Conservation (phyloP, 2,113 vertebrate species). For the Hipposideros armiger region DNA sequence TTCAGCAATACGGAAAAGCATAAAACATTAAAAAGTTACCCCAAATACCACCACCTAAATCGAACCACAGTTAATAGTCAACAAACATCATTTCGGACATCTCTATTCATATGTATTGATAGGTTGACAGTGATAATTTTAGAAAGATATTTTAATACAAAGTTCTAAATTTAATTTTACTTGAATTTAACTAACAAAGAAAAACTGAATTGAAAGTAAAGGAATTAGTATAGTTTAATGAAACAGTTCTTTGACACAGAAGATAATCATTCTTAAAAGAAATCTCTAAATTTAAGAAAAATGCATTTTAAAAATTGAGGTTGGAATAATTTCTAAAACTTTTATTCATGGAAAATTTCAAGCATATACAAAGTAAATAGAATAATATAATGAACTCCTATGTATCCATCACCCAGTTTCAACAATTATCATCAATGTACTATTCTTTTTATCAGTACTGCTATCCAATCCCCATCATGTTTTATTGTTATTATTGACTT, state of each 20-base stretch:
- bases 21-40: neutral
- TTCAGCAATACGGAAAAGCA: constrained; percentile 18
- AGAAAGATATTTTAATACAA: neutral
- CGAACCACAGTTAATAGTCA: neutral
- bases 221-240: neutral
- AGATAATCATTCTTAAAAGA: constrained; percentile 41
- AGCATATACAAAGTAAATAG: neutral
- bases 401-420: neutral
- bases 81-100: neutral
- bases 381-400: neutral
- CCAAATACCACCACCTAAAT: neutral
- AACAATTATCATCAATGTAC: neutral
- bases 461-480: neutral
- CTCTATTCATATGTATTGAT: neutral
- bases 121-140: neutral
- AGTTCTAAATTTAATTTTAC: constrained; percentile 51
- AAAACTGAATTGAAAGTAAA: constrained; percentile 37
- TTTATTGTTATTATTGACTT: neutral
- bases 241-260: constrained; percentile 46
- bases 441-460: neutral
- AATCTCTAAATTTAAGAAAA: constrained; percentile 48
- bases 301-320: neutral
- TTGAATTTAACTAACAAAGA: constrained; percentile 20
- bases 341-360: neutral
- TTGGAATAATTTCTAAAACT: neutral